Evolutionary conservation across 1,140 invertebrate genomes (phyloP).

Genomic region (Pemphigus obesinymphae): DNA sequence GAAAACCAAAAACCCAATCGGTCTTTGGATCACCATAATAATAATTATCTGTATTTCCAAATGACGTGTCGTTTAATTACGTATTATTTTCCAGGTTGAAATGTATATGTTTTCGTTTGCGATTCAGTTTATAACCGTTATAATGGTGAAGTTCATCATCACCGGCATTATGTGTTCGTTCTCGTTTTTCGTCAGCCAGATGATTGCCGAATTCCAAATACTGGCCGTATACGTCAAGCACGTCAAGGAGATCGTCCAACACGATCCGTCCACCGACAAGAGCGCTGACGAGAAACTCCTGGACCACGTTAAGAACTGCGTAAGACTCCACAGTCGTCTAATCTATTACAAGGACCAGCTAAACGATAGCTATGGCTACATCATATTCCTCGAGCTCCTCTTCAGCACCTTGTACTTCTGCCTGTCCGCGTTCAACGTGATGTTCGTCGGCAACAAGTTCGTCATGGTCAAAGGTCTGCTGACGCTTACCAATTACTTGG

Average conservation of each 20-base stretch:
- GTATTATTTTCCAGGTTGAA: background rate
- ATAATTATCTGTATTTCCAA: too few species aligned
- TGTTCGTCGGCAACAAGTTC: conserved; percentile 3
- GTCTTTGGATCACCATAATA: too few species aligned
- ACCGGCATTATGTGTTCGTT: conserved; percentile 13
- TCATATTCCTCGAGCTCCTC: background rate
- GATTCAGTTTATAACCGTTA: background rate
- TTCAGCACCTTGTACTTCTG: conserved; percentile 5
- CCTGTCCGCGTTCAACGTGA: background rate
- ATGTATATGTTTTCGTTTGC: background rate
- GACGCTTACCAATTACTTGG: background rate
- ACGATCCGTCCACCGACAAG: background rate
- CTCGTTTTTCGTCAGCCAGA: conserved; percentile 1
- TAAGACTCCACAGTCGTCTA: background rate
- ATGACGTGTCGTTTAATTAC: too few species aligned
- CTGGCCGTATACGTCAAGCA: background rate
- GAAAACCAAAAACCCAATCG: too few species aligned
- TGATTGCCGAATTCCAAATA: background rate
- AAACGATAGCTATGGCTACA: background rate
- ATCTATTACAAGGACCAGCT: background rate
- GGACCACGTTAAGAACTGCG: background rate
- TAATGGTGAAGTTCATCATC: background rate
- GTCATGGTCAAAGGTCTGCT: background rate
- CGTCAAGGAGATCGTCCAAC: background rate
- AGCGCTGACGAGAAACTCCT: background rate